A percentile compares a stretch with the other conserved stretches of the same genome.
Conservation (phyloP, 2,113 vertebrate species). For the Climacteris rufus region DNA sequence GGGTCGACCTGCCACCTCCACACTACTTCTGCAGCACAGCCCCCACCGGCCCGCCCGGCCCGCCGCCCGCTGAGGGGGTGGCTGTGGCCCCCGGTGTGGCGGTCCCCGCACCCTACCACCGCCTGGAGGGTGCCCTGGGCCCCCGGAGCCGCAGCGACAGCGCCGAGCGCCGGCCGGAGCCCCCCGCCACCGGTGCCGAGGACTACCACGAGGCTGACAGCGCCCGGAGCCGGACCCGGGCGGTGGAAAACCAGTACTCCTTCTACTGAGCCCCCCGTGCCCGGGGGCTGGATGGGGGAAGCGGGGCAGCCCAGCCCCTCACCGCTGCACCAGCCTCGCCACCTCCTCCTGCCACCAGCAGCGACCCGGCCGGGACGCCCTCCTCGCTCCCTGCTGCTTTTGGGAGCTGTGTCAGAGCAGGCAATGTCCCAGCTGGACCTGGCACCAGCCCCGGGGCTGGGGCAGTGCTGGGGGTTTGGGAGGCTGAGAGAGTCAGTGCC, state of each 20-base stretch:
- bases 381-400: not conserved
- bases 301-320: not conserved
- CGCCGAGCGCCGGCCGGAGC: slow-evolving; percentile 84
- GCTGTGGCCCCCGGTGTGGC: slow-evolving; percentile 40
- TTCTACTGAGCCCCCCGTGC: slow-evolving; percentile 81
- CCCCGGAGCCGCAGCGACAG: slow-evolving; percentile 85
- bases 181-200: slow-evolving; percentile 68
- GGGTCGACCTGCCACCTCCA: slow-evolving; percentile 75
- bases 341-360: not conserved
- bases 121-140: slow-evolving; percentile 60
- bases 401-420: not conserved
- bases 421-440: not conserved
- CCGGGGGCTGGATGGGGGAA: not conserved
- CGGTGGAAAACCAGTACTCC: slow-evolving; percentile 96
- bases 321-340: not conserved
- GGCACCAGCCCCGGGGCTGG: rapidly evolving
- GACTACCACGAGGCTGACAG: slow-evolving; percentile 88
- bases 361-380: not conserved
- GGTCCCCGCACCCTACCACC: slow-evolving; percentile 54
- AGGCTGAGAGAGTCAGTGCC: slow-evolving; percentile 57
- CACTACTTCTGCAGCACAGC: slow-evolving; percentile 81
- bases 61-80: slow-evolving; percentile 39
- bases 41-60: slow-evolving; percentile 20
- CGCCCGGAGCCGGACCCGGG: slow-evolving; percentile 80
- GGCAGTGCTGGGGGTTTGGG: not conserved